These are phyloP conservation scores for Eupeodes corollae DNA, from an alignment of 1,140 invertebrate genomes.

Conservation along the genomic window DNA sequence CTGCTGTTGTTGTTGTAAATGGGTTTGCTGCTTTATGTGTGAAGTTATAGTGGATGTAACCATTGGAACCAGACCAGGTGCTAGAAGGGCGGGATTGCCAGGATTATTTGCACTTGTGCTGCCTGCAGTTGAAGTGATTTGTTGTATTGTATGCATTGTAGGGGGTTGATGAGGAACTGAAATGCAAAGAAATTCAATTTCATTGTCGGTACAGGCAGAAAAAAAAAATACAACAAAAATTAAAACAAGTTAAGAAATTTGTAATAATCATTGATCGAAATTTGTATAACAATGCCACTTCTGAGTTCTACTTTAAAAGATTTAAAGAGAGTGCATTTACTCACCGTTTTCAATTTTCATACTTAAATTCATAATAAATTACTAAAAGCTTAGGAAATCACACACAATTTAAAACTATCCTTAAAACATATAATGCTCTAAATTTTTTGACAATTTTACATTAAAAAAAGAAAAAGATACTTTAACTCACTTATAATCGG, in stretches of 20 bases:
- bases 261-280: too few relatives aligned
- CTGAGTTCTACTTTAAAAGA: too few relatives aligned
- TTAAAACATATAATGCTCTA: too few relatives aligned
- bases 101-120: constrained; percentile 16
- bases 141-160: constrained; percentile 35
- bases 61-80: constrained; percentile 29
- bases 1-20: constrained; percentile 26
- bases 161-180: constrained; percentile 33
- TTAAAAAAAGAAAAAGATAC: constrained; percentile 14
- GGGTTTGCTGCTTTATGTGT: constrained; percentile 21
- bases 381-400: too few relatives aligned
- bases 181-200: not conserved
- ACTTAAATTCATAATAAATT: too few relatives aligned
- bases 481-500: constrained; percentile 35
- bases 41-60: constrained; percentile 33
- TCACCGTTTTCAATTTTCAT: too few relatives aligned
- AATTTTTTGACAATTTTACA: too few relatives aligned
- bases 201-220: constrained; percentile 12
- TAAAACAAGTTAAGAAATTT: too few relatives aligned
- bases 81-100: constrained; percentile 16
- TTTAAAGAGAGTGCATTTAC: too few relatives aligned
- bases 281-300: too few relatives aligned
- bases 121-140: constrained; percentile 31
- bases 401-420: too few relatives aligned
- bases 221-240: too few relatives aligned